Conservation (phyloP, 2,113 vertebrate species). For the Chamaetylas fuelleborni region DNA sequence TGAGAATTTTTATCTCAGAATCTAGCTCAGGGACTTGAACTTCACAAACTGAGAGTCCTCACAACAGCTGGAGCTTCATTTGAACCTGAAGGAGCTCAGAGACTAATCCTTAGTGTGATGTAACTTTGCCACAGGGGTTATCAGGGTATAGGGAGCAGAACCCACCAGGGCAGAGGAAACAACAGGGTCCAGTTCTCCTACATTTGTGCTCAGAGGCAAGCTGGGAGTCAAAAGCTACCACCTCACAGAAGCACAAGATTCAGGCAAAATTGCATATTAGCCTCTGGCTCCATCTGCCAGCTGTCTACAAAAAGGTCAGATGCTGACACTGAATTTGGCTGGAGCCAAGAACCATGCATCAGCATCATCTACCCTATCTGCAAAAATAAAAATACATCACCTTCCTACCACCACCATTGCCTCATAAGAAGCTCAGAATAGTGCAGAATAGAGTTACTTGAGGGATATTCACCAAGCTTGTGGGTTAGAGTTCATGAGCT, state of each 20-base stretch:
- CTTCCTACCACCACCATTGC: accelerated
- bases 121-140: background rate
- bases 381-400: background rate
- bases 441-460: background rate
- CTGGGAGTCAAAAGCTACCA: background rate
- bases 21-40: background rate
- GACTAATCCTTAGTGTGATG: background rate
- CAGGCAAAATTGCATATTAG: background rate
- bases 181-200: background rate
- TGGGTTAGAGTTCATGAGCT: background rate
- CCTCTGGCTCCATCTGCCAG: background rate
- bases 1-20: background rate
- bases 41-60: background rate
- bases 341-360: background rate
- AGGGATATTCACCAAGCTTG: background rate
- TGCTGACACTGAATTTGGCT: background rate
- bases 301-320: background rate
- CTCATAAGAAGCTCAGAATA: background rate
- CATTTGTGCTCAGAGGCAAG: background rate
- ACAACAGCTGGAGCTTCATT: background rate
- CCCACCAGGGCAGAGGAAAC: background rate
- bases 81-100: background rate
- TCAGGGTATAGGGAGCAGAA: background rate
- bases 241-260: background rate
- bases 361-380: background rate